These are phyloP conservation scores for Empidonax traillii DNA, from an alignment of 2,113 vertebrate genomes.

Conservation along the genomic window DNA sequence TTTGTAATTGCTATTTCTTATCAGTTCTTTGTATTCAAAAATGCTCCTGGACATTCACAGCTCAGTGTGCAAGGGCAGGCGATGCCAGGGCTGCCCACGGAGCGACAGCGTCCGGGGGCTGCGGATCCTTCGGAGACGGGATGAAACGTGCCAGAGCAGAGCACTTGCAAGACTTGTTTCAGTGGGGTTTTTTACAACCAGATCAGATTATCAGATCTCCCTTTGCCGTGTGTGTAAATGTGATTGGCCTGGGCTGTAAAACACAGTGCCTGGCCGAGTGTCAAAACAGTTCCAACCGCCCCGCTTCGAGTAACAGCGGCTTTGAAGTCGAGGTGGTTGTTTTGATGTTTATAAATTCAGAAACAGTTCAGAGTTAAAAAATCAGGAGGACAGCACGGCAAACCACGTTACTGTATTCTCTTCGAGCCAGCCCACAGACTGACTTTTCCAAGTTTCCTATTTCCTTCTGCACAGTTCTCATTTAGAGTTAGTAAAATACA, in stretches of 20 bases:
- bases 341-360: neutral
- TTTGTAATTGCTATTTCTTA: neutral
- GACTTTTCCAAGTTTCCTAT: neutral
- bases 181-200: neutral
- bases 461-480: neutral
- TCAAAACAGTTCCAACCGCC: neutral
- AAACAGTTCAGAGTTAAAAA: neutral
- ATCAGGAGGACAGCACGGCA: neutral
- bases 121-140: rapidly evolving
- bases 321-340: neutral
- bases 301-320: neutral
- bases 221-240: neutral
- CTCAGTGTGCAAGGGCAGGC: rapidly evolving
- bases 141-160: neutral
- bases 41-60: neutral
- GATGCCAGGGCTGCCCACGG: neutral
- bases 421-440: neutral
- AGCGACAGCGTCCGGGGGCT: rapidly evolving
- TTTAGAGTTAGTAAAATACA: neutral
- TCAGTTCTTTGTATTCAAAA: neutral
- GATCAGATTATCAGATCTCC: neutral
- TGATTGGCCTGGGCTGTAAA: neutral
- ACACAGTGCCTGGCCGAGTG: neutral
- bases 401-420: neutral
- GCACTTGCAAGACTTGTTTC: neutral